Base-by-base conservation (phyloP, 2,113 vertebrate genomes). In the Dunckerocampus dactyliophorus region DNA sequence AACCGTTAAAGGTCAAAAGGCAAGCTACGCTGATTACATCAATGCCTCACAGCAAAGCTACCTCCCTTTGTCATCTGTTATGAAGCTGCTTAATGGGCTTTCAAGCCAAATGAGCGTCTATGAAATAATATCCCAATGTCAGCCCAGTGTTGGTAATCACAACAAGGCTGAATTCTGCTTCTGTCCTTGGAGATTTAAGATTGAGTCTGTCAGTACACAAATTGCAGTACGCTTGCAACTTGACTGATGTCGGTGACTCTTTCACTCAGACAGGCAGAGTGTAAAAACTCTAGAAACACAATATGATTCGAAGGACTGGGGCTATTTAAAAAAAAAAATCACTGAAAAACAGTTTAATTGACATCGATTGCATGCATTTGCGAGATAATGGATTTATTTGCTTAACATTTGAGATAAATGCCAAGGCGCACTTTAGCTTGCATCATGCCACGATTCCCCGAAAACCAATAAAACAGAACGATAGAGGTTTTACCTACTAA, bases 361-460 rank as follows among this genome's bases (percentile, higher is more conserved):
- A 62, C 53, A 63, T 15, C 6, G 14, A 51, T 67, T 24, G 0
- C 17, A 34, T 34, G 15, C 20, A 20, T 62, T 61, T 64, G 48
- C 28, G 17, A 12, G 51, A 52, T 43, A 60, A 65, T 42, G 15
- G 21, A 42, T 59, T 60, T 46, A 63, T 69, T 64, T 63, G 55
- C 61, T 62, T 63, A 62, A 56, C 62, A 70, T 74, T 59, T 56
- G 7, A 63, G 49, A 6, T 20, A 72, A 79, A 77, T 77, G 72
- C 48, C 65, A 71, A 19, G 46, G 45, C 49, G 7, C 49, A 56
- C 53, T 21, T 50, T 14, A n/a, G 28, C 59, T 65, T 19, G 17
- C 47, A 45, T 15, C 19, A 19, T 21, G 31, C 16, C 8, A 48
- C 21, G 42, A 63, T 39, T 56, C n/a, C 54, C 1, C 13, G 8